A percentile compares a stretch with the other conserved stretches of the same genome.
Evolutionary conservation across 2,888 invertebrate genomes (phyloP).

Genomic region (Antheraea yamamai): DNA sequence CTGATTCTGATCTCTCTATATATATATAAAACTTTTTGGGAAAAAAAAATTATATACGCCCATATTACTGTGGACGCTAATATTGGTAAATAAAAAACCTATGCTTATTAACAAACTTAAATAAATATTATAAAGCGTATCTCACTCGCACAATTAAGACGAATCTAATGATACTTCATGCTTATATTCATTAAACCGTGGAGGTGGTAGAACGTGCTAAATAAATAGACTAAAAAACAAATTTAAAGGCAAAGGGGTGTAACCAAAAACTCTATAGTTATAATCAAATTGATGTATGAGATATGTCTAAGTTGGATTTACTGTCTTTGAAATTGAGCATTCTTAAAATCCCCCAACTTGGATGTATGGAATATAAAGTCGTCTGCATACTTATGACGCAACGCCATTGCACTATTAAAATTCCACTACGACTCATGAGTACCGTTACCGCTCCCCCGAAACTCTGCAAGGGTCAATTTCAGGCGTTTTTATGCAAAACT

Average conservation of each 20-base stretch:
- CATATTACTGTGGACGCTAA: too few relatives aligned
- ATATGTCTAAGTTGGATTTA: constrained; percentile 4
- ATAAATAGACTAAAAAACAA: background rate
- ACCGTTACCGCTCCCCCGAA: constrained; percentile 22
- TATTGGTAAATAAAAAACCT: too few relatives aligned
- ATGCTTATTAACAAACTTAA: too few relatives aligned
- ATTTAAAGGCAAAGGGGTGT: background rate
- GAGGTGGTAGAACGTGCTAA: background rate
- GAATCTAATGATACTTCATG: too few relatives aligned
- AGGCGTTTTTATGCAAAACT: constrained; percentile 70
- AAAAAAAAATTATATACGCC: too few relatives aligned
- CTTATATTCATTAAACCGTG: too few relatives aligned
- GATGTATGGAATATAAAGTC: background rate
- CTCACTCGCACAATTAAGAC: too few relatives aligned
- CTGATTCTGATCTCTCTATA: too few relatives aligned
- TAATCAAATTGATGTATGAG: background rate
- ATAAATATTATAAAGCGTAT: too few relatives aligned
- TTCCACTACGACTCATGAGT: constrained; percentile 40
- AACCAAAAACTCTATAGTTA: background rate
- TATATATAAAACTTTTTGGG: too few relatives aligned
- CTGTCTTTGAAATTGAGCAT: background rate
- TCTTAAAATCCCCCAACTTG: constrained; percentile 3
- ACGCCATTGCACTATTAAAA: constrained; percentile 61
- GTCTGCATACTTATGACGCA: background rate
- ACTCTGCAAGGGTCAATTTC: constrained; percentile 27